A percentile compares a stretch with the other conserved stretches of the same genome.
phyloP scores from a whole-genome alignment of 1,140 invertebrate species.

The Penaeus indicus region DNA sequence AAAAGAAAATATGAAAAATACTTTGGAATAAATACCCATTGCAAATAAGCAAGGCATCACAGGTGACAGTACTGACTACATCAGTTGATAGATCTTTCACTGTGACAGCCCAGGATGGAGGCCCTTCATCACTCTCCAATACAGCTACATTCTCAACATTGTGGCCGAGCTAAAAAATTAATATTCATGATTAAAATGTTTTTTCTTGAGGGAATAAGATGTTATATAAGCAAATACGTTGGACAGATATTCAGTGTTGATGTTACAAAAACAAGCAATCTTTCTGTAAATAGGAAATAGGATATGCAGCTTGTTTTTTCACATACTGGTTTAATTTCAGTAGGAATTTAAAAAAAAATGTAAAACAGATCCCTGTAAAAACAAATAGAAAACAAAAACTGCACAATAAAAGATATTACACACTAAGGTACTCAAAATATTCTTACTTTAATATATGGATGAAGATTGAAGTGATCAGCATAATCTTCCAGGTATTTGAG shows the following conservation, averaged over 20 bases:
- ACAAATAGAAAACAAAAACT: too few species aligned
- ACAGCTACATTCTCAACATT: conserved; percentile 44
- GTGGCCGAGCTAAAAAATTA: conserved; percentile 38
- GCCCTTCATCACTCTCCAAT: background rate
- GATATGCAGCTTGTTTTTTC: too few species aligned
- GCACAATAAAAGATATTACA: too few species aligned
- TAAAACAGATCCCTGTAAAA: too few species aligned
- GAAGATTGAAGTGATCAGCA: background rate
- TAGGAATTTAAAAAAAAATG: too few species aligned
- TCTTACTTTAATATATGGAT: background rate
- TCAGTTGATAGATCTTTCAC: conserved; percentile 16
- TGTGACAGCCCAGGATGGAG: conserved; percentile 30
- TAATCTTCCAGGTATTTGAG: conserved; percentile 10
- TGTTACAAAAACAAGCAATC: too few species aligned
- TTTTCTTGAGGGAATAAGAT: too few species aligned
- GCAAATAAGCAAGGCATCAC: conserved; percentile 49
- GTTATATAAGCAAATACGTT: too few species aligned
- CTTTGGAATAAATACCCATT: conserved; percentile 43
- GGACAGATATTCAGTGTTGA: too few species aligned
- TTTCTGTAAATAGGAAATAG: too few species aligned
- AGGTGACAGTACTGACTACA: background rate
- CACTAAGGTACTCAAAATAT: background rate
- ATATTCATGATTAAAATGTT: background rate
- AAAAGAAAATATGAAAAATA: background rate
- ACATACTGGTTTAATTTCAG: too few species aligned